Base-by-base conservation (phyloP, 2,888 invertebrate genomes). In the Amblyjoppa proteus region DNA sequence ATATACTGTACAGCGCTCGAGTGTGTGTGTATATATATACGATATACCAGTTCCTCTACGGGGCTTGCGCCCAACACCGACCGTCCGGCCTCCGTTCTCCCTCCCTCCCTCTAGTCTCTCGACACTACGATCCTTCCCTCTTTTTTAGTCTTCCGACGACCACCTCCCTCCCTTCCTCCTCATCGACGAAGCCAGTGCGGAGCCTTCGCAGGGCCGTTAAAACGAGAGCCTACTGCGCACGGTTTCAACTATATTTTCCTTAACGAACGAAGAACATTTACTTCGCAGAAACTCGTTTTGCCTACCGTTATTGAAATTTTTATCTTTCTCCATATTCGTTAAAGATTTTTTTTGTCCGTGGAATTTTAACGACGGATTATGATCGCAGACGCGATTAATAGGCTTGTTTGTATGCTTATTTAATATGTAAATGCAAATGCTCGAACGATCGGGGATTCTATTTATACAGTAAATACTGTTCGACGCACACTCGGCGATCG, bases 41-140 rank as follows among this genome's bases (percentile, higher is more conserved):
- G 68, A 68, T 77, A 77, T 81, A 81, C 77, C 81, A 85, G 83
- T 80, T 80, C 73, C 77, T 56, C 82, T 83, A 77, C 86, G 75
- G 80, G 84, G 68, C 84, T 84, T 84, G 86, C 86, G 86, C 84
- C 76, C 69, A 77, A 76, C 66, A 20, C 34, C 45, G 64, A 64
- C 61, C 16, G 76, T 41, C 69, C 64, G 61, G 73, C 71, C 76
- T 69, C 83, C 51, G 53, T 71, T 34, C 61, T 49, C 51, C 69
- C 75, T 81, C 49, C 61, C 75, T 83, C 84, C 31, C 71, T 71
- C 66, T 28, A 28, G 13, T 34, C 38, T 20, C 68, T 56, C 77
- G 77, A 41, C 25, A 34, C 68, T 53, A 53, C 71, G 51, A 34
- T 83, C 70, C 80, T 78, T 74, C 56, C 78, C 75, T 80, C 81